Conservation (phyloP, 1,140 invertebrate species). For the Asbolus verrucosus region DNA sequence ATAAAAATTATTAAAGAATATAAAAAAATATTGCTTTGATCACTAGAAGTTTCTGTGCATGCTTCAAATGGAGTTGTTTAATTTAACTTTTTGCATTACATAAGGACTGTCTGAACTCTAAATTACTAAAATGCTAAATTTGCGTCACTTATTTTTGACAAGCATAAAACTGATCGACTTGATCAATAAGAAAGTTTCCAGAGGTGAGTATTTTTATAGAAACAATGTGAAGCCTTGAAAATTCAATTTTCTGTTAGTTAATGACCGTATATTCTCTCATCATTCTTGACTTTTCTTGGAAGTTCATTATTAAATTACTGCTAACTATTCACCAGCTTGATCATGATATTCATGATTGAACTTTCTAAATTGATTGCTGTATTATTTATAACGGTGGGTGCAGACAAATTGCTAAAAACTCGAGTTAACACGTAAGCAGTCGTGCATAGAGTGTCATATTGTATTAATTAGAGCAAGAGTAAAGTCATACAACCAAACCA, state of each 20-base stretch:
- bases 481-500: background rate
- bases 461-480: background rate
- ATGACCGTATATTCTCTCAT: constrained; percentile 13
- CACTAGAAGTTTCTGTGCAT: too few relatives aligned
- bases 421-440: constrained; percentile 1
- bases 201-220: background rate
- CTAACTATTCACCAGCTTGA: constrained; percentile 5
- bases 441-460: constrained; percentile 22
- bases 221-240: background rate
- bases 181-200: background rate
- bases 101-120: background rate
- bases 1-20: too few relatives aligned
- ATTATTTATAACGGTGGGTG: constrained; percentile 2
- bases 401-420: constrained; percentile 22
- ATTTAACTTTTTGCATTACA: too few relatives aligned
- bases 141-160: background rate
- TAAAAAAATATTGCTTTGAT: too few relatives aligned
- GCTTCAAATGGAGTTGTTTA: too few relatives aligned
- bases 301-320: constrained; percentile 14
- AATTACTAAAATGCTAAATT: too few relatives aligned
- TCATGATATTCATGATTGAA: constrained; percentile 11
- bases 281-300: background rate
- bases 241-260: background rate
- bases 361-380: constrained; percentile 18
- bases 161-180: background rate